Evolutionary conservation across 2,113 vertebrate species (phyloP).

Genomic region (Tachysurus fulvidraco): DNA sequence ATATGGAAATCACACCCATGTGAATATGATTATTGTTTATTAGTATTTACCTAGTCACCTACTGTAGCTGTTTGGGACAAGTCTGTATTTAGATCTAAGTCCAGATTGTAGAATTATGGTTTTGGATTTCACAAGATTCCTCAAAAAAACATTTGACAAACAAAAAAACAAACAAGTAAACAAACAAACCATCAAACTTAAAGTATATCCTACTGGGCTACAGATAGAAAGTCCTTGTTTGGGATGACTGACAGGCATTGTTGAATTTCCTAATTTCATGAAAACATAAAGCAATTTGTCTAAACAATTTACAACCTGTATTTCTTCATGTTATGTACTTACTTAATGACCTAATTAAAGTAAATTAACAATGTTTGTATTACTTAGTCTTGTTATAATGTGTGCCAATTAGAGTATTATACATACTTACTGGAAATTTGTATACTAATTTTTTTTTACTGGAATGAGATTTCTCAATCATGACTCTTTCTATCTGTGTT

Average conservation of each 20-base stretch:
- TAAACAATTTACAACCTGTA: not conserved
- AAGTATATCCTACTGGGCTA: not conserved
- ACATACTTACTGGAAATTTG: not conserved
- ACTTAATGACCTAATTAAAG: not conserved
- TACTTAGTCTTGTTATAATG: not conserved
- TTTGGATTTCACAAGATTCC: not conserved
- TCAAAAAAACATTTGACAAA: not conserved
- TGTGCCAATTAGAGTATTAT: not conserved
- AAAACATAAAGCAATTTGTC: not conserved
- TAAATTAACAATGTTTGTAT: not conserved
- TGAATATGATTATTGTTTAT: not conserved
- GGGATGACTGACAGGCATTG: not conserved
- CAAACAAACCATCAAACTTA: not conserved
- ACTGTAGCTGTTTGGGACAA: not conserved
- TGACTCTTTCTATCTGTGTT: conserved; percentile 24
- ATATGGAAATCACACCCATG: not conserved
- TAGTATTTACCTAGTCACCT: not conserved
- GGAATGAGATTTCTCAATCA: not conserved
- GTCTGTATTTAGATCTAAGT: not conserved
- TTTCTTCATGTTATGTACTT: not conserved
- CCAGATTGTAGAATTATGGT: not conserved
- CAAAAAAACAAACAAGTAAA: not conserved
- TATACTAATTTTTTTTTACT: conserved; percentile 15
- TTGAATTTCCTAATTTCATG: not conserved
- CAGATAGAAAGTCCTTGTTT: not conserved